phyloP scores from a whole-genome alignment of 2,113 vertebrate species.

The Pycnonotus jocosus region DNA sequence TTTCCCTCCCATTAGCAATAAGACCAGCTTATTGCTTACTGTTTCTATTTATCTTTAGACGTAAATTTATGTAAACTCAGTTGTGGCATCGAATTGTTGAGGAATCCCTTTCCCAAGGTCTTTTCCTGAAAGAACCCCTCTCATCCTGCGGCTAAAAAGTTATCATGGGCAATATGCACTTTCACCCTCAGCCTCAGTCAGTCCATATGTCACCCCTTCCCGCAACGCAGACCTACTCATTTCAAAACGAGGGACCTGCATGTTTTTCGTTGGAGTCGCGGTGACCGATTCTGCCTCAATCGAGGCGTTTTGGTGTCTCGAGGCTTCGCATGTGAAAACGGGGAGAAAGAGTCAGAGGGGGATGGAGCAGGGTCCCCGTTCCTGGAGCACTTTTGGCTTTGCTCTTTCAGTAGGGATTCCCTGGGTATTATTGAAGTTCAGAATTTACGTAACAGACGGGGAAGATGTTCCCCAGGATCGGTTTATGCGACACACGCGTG shows the following conservation, averaged over 20 bases:
- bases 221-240: neutral
- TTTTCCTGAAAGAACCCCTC: neutral
- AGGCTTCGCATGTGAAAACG: accelerated
- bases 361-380: neutral
- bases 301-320: neutral
- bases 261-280: accelerated
- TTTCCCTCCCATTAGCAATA: neutral
- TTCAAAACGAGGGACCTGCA: neutral
- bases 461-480: neutral
- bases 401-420: neutral
- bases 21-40: neutral
- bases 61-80: neutral
- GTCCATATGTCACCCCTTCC: neutral
- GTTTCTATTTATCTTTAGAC: neutral
- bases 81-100: neutral
- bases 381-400: neutral
- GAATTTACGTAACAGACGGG: neutral
- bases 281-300: neutral
- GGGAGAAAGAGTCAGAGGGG: neutral
- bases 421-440: neutral
- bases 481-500: neutral
- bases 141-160: neutral
- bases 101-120: neutral
- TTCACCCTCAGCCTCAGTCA: neutral
- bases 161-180: neutral